Evolutionary conservation across 2,113 vertebrate genomes (phyloP).

Genomic region (Onychostoma macrolepis): DNA sequence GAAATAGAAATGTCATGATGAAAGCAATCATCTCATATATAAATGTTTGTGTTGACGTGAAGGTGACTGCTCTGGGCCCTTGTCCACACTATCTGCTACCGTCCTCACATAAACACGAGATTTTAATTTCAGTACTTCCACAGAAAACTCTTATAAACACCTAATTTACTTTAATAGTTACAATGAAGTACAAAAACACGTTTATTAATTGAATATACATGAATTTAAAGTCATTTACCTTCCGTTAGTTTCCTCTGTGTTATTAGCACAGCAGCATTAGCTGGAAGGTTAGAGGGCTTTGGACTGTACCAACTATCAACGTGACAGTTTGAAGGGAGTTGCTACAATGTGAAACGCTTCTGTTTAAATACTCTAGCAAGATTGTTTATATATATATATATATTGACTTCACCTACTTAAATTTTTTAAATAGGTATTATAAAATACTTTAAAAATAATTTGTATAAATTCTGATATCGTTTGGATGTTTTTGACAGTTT

Average conservation of each 20-base stretch:
- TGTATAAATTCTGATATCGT: not conserved
- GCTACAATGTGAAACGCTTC: not conserved
- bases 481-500: not conserved
- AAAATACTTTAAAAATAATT: not conserved
- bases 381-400: not conserved
- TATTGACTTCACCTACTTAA: too few relatives aligned
- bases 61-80: conserved; percentile 6
- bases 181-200: not conserved
- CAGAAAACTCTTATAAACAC: not conserved
- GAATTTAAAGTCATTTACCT: not conserved
- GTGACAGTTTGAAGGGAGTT: not conserved
- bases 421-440: not conserved
- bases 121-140: not conserved
- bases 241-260: not conserved
- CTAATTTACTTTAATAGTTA: not conserved
- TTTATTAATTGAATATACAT: not conserved
- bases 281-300: conserved; percentile 62
- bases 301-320: conserved; percentile 66
- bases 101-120: not conserved
- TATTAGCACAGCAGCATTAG: conserved; percentile 37
- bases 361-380: not conserved
- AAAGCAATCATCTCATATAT: not conserved
- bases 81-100: not conserved
- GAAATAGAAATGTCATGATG: not conserved
- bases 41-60: not conserved